phyloP scores from a whole-genome alignment of 2,797 vertebrate species.

The Botia kubotai region DNA sequence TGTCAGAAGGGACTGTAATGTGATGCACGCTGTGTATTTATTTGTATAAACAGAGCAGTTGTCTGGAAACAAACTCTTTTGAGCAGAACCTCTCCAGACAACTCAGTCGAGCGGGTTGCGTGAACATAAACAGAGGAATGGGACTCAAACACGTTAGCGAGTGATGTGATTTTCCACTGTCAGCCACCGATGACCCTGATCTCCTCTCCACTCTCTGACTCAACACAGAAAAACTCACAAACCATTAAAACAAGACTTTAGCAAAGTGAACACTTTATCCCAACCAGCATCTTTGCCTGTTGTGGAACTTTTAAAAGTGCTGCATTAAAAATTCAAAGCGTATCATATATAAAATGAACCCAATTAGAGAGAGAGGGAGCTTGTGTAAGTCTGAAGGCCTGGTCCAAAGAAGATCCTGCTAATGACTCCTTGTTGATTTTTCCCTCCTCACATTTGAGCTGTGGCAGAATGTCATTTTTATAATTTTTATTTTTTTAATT shows the following conservation, averaged over 20 bases:
- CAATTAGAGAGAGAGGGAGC: conserved; percentile 82
- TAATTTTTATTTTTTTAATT: conserved; percentile 72
- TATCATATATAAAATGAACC: conserved; percentile 86
- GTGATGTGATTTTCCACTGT: not conserved
- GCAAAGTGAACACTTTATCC: not conserved
- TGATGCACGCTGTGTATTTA: conserved; percentile 2
- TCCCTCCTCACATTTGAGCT: conserved; percentile 63
- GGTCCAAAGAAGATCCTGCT: conserved; percentile 78
- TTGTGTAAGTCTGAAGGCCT: conserved; percentile 76
- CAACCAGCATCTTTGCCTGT: conserved; percentile 48
- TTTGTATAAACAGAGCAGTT: conserved; percentile 41
- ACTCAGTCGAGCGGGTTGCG: conserved; percentile 11
- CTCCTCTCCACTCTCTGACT: conserved; percentile 26
- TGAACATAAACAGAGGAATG: conserved; percentile 53
- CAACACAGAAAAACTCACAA: conserved; percentile 38
- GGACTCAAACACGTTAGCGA: conserved; percentile 36
- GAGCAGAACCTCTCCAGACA: conserved; percentile 21
- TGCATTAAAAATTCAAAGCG: conserved; percentile 82
- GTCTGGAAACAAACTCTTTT: conserved; percentile 27
- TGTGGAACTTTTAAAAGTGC: conserved; percentile 73
- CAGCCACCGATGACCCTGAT: conserved; percentile 15
- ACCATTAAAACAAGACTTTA: conserved; percentile 43
- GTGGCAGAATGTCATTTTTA: conserved; percentile 77
- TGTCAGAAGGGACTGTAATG: conserved; percentile 17
- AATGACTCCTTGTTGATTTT: conserved; percentile 85